These are phyloP conservation scores for Chloroceryle aenea DNA, from an alignment of 2,113 vertebrate species.

Conservation along the genomic window DNA sequence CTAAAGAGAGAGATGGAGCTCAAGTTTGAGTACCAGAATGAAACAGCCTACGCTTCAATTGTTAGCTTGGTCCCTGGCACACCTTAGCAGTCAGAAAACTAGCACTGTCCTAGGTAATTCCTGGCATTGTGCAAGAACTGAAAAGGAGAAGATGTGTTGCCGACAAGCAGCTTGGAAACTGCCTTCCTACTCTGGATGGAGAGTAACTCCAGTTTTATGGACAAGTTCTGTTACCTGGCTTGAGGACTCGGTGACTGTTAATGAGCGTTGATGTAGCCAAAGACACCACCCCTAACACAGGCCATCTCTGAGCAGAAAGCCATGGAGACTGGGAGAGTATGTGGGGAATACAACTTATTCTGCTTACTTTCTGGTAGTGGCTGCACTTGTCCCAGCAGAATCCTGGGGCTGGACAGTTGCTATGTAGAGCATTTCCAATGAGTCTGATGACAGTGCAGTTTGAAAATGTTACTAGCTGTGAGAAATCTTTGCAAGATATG, in stretches of 20 bases:
- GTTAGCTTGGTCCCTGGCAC: not conserved
- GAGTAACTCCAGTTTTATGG: not conserved
- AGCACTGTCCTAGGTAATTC: not conserved
- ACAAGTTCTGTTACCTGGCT: not conserved
- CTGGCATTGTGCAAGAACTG: not conserved
- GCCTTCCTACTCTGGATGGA: not conserved
- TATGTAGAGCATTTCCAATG: accelerated
- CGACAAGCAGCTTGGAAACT: not conserved
- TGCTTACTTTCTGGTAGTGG: not conserved
- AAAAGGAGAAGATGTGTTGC: not conserved
- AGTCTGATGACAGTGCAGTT: not conserved
- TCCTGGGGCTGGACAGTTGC: accelerated
- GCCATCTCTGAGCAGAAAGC: not conserved
- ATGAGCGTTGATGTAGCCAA: not conserved
- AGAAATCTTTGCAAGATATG: not conserved
- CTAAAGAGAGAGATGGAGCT: not conserved
- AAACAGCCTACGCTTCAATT: not conserved
- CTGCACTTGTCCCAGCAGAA: accelerated
- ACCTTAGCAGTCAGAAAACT: not conserved
- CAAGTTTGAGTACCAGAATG: not conserved
- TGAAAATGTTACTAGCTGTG: not conserved
- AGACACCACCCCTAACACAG: not conserved
- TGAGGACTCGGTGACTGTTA: accelerated
- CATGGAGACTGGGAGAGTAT: not conserved
- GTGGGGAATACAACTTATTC: not conserved